Evolutionary conservation across 1,140 invertebrate species (phyloP).

Genomic region (Aporrectodea caliginosa): DNA sequence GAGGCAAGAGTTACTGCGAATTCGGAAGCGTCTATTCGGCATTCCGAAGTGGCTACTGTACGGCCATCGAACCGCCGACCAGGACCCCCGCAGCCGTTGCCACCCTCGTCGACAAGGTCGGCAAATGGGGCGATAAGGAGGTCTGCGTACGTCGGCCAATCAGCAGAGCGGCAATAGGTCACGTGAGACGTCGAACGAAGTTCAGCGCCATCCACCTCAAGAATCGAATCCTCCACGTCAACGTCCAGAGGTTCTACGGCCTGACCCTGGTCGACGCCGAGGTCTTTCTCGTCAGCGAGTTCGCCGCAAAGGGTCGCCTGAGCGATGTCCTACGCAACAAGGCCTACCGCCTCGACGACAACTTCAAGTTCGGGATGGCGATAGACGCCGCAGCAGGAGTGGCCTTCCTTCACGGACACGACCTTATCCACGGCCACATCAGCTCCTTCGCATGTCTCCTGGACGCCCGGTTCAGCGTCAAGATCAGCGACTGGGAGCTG

Average conservation of each 20-base stretch:
- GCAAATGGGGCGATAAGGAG: not conserved
- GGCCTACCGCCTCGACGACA: constrained; percentile 14
- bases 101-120: not conserved
- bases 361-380: no score
- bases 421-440: constrained; percentile 17
- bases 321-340: constrained; percentile 12
- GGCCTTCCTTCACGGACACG: constrained; percentile 11
- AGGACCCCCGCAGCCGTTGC: not conserved
- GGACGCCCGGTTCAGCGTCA: constrained; percentile 13
- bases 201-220: no score
- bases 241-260: constrained; percentile 43
- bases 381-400: constrained; percentile 9
- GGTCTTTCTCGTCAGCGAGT: constrained; percentile 24
- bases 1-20: no score
- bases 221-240: no score
- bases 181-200: no score
- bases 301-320: constrained; percentile 12
- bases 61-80: not conserved
- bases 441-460: not conserved
- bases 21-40: not conserved
- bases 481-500: constrained; percentile 26
- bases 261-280: no score
- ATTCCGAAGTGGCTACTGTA: not conserved
- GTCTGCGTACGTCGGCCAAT: not conserved
- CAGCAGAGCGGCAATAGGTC: no score